These are phyloP conservation scores for Uria lomvia DNA, from an alignment of 2,113 vertebrate genomes.

Conservation along the genomic window DNA sequence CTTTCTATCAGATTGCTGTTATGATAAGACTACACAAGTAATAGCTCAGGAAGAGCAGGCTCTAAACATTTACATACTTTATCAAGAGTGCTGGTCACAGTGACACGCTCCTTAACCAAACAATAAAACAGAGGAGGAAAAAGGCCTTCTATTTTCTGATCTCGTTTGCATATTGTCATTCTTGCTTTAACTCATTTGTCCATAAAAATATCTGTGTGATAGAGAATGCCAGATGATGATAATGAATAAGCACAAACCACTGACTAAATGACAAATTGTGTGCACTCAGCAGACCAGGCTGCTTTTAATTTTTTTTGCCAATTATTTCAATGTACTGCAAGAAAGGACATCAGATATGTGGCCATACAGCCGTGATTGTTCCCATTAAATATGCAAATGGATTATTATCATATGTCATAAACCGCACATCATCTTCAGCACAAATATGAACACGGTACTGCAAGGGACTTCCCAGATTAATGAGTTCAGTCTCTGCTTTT, in stretches of 20 bases:
- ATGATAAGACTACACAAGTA: background rate
- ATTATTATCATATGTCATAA: conserved; percentile 48
- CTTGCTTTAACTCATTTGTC: conserved; percentile 25
- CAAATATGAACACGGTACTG: background rate
- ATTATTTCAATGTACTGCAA: conserved; percentile 48
- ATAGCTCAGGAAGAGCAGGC: background rate
- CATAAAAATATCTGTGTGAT: background rate
- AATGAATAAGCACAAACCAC: conserved; percentile 38
- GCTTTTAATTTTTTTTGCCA: background rate
- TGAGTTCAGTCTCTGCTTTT: conserved; percentile 16
- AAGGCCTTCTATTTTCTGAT: background rate
- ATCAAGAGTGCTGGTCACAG: conserved; percentile 35
- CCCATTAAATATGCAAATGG: conserved; percentile 40
- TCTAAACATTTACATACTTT: conserved; percentile 55
- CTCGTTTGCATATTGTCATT: conserved; percentile 39
- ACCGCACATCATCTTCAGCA: background rate
- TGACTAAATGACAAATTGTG: conserved; percentile 34
- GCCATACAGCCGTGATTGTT: background rate
- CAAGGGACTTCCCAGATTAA: conserved; percentile 20
- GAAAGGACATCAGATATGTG: conserved; percentile 18
- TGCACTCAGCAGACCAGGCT: conserved; percentile 6
- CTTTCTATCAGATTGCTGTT: conserved; percentile 21
- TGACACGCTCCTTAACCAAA: conserved; percentile 7
- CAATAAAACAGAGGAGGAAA: background rate
- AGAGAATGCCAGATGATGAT: conserved; percentile 8